Base-by-base conservation (phyloP, 2,797 vertebrate genomes). In the Phylloscopus collybita region DNA sequence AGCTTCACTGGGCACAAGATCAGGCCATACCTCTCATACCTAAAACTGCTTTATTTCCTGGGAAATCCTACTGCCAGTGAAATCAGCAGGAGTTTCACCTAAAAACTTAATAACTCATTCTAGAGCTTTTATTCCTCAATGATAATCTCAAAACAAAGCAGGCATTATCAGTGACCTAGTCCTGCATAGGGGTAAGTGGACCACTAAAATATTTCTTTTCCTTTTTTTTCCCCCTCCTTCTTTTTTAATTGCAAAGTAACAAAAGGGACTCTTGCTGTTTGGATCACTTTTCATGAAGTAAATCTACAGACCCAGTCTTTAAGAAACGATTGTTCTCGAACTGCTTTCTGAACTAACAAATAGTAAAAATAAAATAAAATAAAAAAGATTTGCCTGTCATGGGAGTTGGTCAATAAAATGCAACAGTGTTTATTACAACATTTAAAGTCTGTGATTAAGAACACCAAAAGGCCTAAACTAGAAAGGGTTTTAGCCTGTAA, bases 391-490 rank as follows among this genome's bases (percentile, higher is more conserved):
- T 97, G 95, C 96, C 97, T 97, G 96, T 97, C 97, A 97, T 97
- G 97, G 97, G 97, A 97, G 94, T 96, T 95, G 97, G 97, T 97
- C 97, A 97, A 98, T 98, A 98, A 98, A 98, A 97, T 95, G 95
- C 97, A 97, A 97, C 97, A 97, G 97, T 98, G 98, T 98, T 98
- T 98, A 98, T 98, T 98, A 97, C 97, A 97, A 97, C 97, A 97
- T 98, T 98, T 98, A 97, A 98, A 98, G 98, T 98, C 98, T 98
- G 98, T 98, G 98, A 98, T 98, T 98, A 98, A 98, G 98, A 97
- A 98, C 98, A 98, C 98, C 97, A 97, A 98, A 98, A 98, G 97
- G 97, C 97, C 97, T 97, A 97, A 98, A 97, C 98, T 98, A 98
- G 97, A 98, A 98, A 98, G 98, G 95, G 97, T 90, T 98, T 98